A percentile compares a stretch with the other conserved stretches of the same genome.
Evolutionary conservation across 2,797 vertebrate species (phyloP).

Genomic region (Echeneis naucrates): DNA sequence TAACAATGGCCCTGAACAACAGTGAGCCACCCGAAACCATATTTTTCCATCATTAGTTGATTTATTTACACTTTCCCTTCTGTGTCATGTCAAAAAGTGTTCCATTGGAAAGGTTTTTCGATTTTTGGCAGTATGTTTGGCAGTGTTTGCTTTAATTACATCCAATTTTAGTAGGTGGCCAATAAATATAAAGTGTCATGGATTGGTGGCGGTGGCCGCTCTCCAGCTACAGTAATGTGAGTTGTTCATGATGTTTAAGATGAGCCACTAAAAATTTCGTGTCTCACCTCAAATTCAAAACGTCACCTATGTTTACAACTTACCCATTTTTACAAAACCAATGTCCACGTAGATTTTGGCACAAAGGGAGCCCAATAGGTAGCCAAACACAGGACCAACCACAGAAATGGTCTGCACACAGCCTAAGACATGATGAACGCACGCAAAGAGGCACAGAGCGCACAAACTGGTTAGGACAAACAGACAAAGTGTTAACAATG

Average conservation of each 20-base stretch:
- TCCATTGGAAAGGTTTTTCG: background rate
- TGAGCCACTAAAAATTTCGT: background rate
- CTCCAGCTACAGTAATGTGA: background rate
- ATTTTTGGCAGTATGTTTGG: background rate
- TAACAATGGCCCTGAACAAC: background rate
- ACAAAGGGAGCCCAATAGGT: constrained; percentile 87
- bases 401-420: constrained; percentile 88
- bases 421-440: constrained; percentile 75
- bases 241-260: background rate
- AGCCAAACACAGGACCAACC: constrained; percentile 89
- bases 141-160: background rate
- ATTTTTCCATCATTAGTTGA: background rate
- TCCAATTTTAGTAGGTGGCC: background rate
- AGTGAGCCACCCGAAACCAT: background rate
- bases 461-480: background rate
- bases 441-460: constrained; percentile 19
- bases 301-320: constrained; percentile 50
- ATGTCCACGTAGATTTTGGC: constrained; percentile 92
- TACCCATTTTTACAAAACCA: constrained; percentile 92
- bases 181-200: background rate
- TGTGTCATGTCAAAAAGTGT: background rate
- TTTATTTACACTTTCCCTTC: background rate
- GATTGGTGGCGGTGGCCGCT: background rate
- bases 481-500: background rate
- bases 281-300: background rate